A percentile compares a stretch with the other conserved stretches of the same genome.
These are phyloP conservation scores for Anoncus sp. DNA, from an alignment of 2,888 invertebrate genomes.

Conservation along the genomic window DNA sequence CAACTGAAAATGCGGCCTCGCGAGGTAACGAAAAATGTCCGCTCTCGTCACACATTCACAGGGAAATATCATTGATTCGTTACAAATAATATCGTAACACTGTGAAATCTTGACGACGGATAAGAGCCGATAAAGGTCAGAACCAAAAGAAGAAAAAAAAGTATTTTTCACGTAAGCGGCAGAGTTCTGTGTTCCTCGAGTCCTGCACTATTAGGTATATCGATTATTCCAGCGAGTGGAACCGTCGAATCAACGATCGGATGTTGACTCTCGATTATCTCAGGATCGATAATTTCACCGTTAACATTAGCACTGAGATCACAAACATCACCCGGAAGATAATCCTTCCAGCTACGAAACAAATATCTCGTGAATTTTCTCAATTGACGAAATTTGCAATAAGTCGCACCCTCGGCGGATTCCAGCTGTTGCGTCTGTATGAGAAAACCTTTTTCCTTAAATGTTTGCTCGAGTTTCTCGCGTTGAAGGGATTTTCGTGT, in stretches of 20 bases:
- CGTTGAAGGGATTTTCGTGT: slow-evolving; percentile 93
- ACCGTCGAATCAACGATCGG: slow-evolving; percentile 62
- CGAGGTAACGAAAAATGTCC: no score
- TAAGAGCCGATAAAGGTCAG: not conserved
- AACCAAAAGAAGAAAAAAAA: not conserved
- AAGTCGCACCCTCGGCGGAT: slow-evolving; percentile 96
- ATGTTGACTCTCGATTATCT: slow-evolving; percentile 69
- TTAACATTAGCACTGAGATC: slow-evolving; percentile 75
- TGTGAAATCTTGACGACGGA: no score
- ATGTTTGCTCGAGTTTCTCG: slow-evolving; percentile 95
- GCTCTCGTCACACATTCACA: no score
- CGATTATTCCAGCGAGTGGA: slow-evolving; percentile 66
- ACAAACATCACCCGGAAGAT: slow-evolving; percentile 90
- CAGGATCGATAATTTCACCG: slow-evolving; percentile 70
- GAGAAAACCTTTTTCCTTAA: slow-evolving; percentile 96
- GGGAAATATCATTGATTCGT: no score
- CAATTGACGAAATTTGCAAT: slow-evolving; percentile 96
- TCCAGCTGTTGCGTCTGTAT: slow-evolving; percentile 97
- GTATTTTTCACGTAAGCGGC: slow-evolving; percentile 73
- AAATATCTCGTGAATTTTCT: slow-evolving; percentile 96
- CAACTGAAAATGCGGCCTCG: no score
- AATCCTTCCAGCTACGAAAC: slow-evolving; percentile 97
- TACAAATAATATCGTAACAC: no score
- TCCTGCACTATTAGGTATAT: slow-evolving; percentile 11
- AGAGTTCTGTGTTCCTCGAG: slow-evolving; percentile 77